Evolutionary conservation across 2,797 vertebrate species (phyloP), one percentile per base, ranked within the genome.

Genomic region (Catostomus latipinnis): DNA sequence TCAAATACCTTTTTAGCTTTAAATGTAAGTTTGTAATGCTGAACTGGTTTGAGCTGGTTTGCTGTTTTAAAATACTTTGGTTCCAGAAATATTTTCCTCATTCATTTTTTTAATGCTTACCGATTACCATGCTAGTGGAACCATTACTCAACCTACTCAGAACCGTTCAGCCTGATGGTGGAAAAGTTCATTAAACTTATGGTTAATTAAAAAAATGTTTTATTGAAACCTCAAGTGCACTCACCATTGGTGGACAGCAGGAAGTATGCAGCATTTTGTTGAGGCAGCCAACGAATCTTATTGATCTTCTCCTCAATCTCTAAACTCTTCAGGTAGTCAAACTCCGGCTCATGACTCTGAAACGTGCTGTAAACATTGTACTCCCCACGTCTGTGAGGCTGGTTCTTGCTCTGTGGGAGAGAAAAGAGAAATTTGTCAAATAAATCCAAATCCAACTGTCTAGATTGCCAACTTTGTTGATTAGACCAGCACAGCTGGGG

Each of bases 301-400:
- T 96, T 96, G 91, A 96, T 96, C 91, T 96, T 96, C 91, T 96
- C 96, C 91, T 96, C 95, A 0, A 96, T 96, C 90, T 96, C 96
- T 88, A 96, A 87, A 81, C 95, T 96, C 92, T 96, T 96, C 92
- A 96, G 92, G 93, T 96, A 96, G 94, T 96, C 96, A 78, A 96
- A 96, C 91, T 96, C 96, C 0, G 96, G 95, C 91, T 96, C 96
- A 80, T 96, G 96, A 93, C 96, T 96, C 93, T 96, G 96, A 93
- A 96, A 96, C 88, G 96, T 96, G 93, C 96, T 96, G 94, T 96
- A 96, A 92, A 96, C 96, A 93, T 96, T 96, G 90, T 96, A 96
- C 90, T 96, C 96, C 74, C 96, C 96, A 87, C 96, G 86, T 74
- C 95, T 91, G 78, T 96, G 95, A 83, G 95, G 92, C 87, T 96